phyloP scores from a whole-genome alignment of 2,888 invertebrate genomes.

The Cerceris rybyensis region DNA sequence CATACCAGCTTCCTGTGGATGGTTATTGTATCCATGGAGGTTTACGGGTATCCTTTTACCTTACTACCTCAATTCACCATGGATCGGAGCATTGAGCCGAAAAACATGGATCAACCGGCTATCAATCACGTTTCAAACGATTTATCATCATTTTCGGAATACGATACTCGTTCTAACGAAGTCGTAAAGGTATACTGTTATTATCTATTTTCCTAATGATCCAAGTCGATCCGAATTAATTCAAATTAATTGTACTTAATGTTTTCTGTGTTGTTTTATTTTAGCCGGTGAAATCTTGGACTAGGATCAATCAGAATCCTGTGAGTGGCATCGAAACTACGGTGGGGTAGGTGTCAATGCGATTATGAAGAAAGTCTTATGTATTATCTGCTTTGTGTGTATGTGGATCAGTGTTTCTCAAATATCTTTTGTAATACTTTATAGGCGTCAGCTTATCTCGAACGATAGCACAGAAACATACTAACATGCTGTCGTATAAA shows the following conservation, averaged over 20 bases:
- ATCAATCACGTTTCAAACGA: slow-evolving; percentile 35
- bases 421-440: too few relatives aligned
- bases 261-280: neutral
- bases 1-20: slow-evolving; percentile 36
- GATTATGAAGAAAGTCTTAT: neutral
- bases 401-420: too few relatives aligned
- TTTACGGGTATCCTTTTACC: slow-evolving; percentile 45
- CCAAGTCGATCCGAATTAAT: too few relatives aligned
- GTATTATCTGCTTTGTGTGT: neutral
- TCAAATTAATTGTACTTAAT: too few relatives aligned
- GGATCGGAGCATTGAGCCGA: slow-evolving; percentile 39
- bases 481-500: too few relatives aligned
- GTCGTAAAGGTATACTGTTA: slow-evolving; percentile 25
- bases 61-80: slow-evolving; percentile 39
- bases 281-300: slow-evolving; percentile 50
- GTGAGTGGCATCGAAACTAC: slow-evolving; percentile 43
- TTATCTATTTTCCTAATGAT: neutral
- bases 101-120: slow-evolving; percentile 30
- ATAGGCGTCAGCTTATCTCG: too few relatives aligned
- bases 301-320: slow-evolving; percentile 49
- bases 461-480: too few relatives aligned
- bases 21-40: slow-evolving; percentile 30
- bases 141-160: slow-evolving; percentile 33
- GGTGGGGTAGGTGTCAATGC: slow-evolving; percentile 46
- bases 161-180: slow-evolving; percentile 16